Percentiles rank a stretch among this genome's conserved stretches.
Conservation (phyloP, 2,888 invertebrate genomes). For the Parnassius mnemosyne region DNA sequence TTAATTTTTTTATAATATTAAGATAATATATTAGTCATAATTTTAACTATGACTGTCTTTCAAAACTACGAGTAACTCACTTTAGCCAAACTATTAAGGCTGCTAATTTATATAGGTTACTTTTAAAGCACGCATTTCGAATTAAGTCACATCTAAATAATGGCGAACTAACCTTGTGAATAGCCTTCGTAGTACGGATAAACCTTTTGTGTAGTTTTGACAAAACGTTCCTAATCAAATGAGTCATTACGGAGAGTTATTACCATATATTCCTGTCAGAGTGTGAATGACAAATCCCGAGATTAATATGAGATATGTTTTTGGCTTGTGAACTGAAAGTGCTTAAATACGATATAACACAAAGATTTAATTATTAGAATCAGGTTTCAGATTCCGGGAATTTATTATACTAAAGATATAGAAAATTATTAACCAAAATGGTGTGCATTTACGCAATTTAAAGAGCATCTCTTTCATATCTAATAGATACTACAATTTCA, state of each 20-base stretch:
- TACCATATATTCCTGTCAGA: conserved; percentile 67
- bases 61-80: conserved; percentile 19
- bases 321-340: conserved; percentile 28
- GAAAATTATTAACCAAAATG: too few relatives aligned
- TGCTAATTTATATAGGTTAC: conserved; percentile 28
- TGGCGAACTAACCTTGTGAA: conserved; percentile 70
- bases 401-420: too few relatives aligned
- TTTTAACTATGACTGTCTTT: conserved; percentile 21
- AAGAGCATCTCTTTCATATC: too few relatives aligned
- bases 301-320: conserved; percentile 38
- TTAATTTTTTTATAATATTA: too few relatives aligned
- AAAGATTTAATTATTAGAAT: background rate
- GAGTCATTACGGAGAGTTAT: conserved; percentile 76
- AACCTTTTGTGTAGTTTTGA: conserved; percentile 63
- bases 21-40: background rate
- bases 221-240: conserved; percentile 69
- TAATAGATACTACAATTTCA: too few relatives aligned
- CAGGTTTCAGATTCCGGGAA: too few relatives aligned
- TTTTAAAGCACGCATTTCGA: conserved; percentile 62
- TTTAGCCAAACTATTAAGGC: conserved; percentile 5
- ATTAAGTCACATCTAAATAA: conserved; percentile 73
- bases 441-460: too few relatives aligned
- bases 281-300: conserved; percentile 63
- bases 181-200: conserved; percentile 62
- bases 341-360: conserved; percentile 3